Base-by-base conservation (phyloP, 2,113 vertebrate species). In the Engystomops pustulosus region DNA sequence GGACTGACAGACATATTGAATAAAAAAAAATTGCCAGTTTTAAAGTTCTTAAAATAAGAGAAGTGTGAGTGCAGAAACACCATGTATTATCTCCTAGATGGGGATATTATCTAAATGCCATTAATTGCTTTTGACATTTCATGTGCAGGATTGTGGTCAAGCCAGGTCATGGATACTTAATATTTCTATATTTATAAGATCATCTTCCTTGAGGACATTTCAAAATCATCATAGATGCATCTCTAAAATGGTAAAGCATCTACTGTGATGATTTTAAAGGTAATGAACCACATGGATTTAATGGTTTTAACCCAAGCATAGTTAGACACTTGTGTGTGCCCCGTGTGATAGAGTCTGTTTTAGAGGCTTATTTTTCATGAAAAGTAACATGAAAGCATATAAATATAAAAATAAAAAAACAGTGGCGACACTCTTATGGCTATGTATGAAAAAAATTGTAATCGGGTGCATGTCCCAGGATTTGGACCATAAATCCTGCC, bases 91-190 rank as follows among this genome's bases (percentile, higher is more conserved):
- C 30, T 81, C 23, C 69, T 55, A 71, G 9, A 27, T 58, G 36
- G 25, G 70, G 79, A 70, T 82, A 82, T 82, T 82, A 72, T 55
- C 68, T 60, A 82, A 82, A 60, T 72, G 67, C 32, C 45, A 70
- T 70, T 55, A 72, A 82, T 72, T 71, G 80, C 49, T 23, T 74
- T 72, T 82, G 68, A 82, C 68, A 82, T 82, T 82, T 82, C 36
- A 44, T 72, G 36, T 55, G 51, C 53, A 72, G 80, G 17, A 55
- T 47, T 45, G 27, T 67, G 58, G 71, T 76, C 41, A 51, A 51
- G 44, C 36, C 70, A 83, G 70, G 71, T 83, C 36, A 76, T 45
- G 23, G 20, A 36, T 38, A 38, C 17, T 49, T 83, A 49, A 83
- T 76, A 76, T 83, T 76, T 65, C 70, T 75, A 44, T 45, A 49